Percentiles rank a stretch among this genome's conserved stretches.
phyloP scores from a whole-genome alignment of 1,140 invertebrate genomes.

The Lordiphosa clarofinis region DNA sequence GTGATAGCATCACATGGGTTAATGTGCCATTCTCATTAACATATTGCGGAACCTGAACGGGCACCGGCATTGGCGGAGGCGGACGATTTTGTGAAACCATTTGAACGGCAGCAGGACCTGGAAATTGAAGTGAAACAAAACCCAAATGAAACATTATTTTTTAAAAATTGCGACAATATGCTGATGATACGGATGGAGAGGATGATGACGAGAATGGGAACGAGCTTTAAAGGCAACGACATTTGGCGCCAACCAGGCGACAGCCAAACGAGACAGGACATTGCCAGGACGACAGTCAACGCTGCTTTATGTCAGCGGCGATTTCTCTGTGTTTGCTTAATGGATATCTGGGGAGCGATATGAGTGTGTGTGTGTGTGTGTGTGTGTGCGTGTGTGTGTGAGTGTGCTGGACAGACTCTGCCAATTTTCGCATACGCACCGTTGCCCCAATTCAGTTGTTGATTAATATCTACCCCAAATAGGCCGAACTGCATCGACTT shows the following conservation, averaged over 20 bases:
- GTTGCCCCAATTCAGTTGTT: slow-evolving; percentile 46
- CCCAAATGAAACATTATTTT: background rate
- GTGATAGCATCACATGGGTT: slow-evolving; percentile 90
- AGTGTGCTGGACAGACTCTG: slow-evolving; percentile 34
- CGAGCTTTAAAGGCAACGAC: slow-evolving; percentile 30
- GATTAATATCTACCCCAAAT: slow-evolving; percentile 41
- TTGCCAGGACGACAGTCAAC: slow-evolving; percentile 42
- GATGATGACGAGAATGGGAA: slow-evolving; percentile 7
- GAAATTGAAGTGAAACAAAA: slow-evolving; percentile 16
- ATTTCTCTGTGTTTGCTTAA: slow-evolving; percentile 57
- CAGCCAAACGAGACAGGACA: slow-evolving; percentile 44
- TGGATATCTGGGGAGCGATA: slow-evolving; percentile 37
- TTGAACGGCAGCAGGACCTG: slow-evolving; percentile 88
- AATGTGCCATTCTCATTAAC: slow-evolving; percentile 93
- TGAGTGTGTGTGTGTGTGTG: slow-evolving; percentile 45
- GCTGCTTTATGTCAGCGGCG: slow-evolving; percentile 55
- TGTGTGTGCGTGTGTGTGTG: slow-evolving; percentile 27
- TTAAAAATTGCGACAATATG: slow-evolving; percentile 36
- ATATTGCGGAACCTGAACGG: slow-evolving; percentile 93
- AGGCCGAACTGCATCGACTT: slow-evolving; percentile 17
- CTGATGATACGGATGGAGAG: slow-evolving; percentile 21
- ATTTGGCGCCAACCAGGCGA: slow-evolving; percentile 59
- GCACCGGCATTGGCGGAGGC: slow-evolving; percentile 92
- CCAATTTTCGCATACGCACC: slow-evolving; percentile 51
- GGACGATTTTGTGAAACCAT: slow-evolving; percentile 91